phyloP scores from a whole-genome alignment of 2,797 vertebrate species.

The Rhinophrynus dorsalis region DNA sequence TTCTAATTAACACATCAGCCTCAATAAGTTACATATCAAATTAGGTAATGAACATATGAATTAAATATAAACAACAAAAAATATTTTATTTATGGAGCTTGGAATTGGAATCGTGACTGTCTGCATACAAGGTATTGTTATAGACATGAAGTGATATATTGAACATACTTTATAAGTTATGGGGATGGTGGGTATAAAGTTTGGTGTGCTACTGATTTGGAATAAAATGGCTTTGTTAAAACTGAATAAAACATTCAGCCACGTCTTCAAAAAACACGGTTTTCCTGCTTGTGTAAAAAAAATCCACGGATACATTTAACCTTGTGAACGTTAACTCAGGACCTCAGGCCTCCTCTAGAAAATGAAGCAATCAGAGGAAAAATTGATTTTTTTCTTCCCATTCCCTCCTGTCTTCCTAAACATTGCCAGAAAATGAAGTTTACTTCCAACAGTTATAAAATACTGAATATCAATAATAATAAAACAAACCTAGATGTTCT shows the following conservation, averaged over 20 bases:
- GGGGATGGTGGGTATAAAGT: too few species aligned
- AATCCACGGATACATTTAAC: conserved; percentile 58
- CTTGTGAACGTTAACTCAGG: conserved; percentile 44
- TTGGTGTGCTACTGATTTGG: background rate
- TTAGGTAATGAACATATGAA: too few species aligned
- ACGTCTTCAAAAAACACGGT: conserved; percentile 56
- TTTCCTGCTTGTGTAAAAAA: conserved; percentile 59
- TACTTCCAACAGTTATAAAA: conserved; percentile 54
- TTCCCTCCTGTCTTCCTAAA: conserved; percentile 37
- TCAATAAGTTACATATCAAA: too few species aligned
- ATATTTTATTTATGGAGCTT: too few species aligned
- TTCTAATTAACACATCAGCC: too few species aligned
- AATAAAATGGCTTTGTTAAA: background rate
- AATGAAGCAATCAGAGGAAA: conserved; percentile 52
- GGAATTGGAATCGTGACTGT: too few species aligned
- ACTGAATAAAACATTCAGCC: background rate
- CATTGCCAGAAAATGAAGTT: conserved; percentile 73
- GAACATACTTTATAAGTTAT: too few species aligned
- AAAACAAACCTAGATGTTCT: background rate
- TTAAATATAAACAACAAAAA: too few species aligned
- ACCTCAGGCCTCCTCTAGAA: conserved; percentile 54
- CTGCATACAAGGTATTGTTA: too few species aligned
- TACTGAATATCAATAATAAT: background rate
- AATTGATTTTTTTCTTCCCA: conserved; percentile 47
- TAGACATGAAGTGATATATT: too few species aligned